These are phyloP conservation scores for Camelus bactrianus DNA, from an alignment of 2,113 vertebrate species.

Conservation along the genomic window DNA sequence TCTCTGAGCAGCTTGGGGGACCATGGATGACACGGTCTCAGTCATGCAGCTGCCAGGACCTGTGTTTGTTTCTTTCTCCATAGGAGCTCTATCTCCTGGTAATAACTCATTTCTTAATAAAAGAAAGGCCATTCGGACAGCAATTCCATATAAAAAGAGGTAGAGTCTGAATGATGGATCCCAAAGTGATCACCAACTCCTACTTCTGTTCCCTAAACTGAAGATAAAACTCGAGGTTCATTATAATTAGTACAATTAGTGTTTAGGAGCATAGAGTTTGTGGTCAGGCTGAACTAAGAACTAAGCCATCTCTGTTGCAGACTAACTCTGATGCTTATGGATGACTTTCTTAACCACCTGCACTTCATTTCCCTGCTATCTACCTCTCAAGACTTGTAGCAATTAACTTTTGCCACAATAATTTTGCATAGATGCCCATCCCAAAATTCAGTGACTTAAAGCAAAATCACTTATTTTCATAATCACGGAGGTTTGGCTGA, in stretches of 20 bases:
- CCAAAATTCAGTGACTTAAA: not conserved
- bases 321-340: not conserved
- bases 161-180: not conserved
- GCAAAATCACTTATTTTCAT: not conserved
- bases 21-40: not conserved
- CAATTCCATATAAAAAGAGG: not conserved
- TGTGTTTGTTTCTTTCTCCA: slow-evolving; percentile 49
- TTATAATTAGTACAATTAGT: not conserved
- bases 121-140: not conserved
- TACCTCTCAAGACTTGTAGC: not conserved
- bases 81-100: not conserved
- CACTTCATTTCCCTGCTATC: not conserved
- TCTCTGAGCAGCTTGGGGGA: slow-evolving; percentile 53
- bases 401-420: not conserved
- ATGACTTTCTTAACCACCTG: not conserved
- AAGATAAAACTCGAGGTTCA: not conserved
- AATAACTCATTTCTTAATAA: slow-evolving; percentile 39
- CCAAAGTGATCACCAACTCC: not conserved
- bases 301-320: not conserved
- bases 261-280: not conserved
- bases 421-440: not conserved
- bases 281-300: not conserved
- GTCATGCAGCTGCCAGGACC: slow-evolving; percentile 42
- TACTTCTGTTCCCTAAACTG: not conserved
- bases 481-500: not conserved